Base-by-base conservation (phyloP, 2,888 invertebrate genomes). In the Ditula angustiorana region DNA sequence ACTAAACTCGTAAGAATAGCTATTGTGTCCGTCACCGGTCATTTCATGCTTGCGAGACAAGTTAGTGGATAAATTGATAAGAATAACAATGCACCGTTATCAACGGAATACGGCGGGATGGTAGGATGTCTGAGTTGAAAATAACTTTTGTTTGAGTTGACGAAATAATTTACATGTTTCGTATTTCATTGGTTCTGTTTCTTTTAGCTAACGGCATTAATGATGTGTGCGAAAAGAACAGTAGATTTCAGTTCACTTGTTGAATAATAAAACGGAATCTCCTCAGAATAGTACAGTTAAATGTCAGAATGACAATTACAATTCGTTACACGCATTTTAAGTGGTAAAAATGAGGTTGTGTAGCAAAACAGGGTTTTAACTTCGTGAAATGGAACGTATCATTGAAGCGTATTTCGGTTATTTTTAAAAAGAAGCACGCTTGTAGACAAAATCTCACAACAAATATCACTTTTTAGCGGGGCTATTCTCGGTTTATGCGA, bases 21-120 rank as follows among this genome's bases (percentile, higher is more conserved):
- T 35, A 52, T 35, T 52, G 52, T 23, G 7, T 35, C 13, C 13
- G 53, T 53, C n/a, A 33, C 7, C n/a, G n/a, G 23, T 1, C 2
- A 13, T 7, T 13, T 7, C 8, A 21, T 3, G 33, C 13, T 16
- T 26, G 8, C 2, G 16, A 37, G 16, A 41, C 16, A 41, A 56
- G 11, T 10, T 24, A 26, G 3, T 26, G 11, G 28, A 50, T 10
- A n/a, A n/a, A 50, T 21, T 33, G 50, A 57, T 63, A 57, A 63
- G 26, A 49, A 16, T 19, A 49, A 57, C 37, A 50, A 57, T 50
- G 30, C 52, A 52, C 44, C 52, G 49, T 58, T 63, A 63, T 46
- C 56, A 53, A 13, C 47, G 8, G 16, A 26, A 16, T 50, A 41
- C 16, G 5, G 23, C 21, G 26, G 5, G 11, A 35, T 2, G 28